Base-by-base conservation (phyloP, 2,888 invertebrate species). In the Rapana venosa region DNA sequence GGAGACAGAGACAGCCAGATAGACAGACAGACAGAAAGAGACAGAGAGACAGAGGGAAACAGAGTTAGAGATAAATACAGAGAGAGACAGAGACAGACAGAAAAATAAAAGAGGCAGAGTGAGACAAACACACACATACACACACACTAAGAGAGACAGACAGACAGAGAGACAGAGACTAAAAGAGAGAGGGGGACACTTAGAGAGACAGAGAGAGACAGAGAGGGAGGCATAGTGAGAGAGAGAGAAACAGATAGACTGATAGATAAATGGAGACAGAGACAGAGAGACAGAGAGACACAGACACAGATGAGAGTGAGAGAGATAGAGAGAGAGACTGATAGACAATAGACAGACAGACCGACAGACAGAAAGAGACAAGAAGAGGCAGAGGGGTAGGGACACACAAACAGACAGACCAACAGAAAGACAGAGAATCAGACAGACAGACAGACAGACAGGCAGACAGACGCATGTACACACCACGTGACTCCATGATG, bases 401-500 rank as follows among this genome's bases (percentile, higher is more conserved):
- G 61, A 88, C 1, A 88, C 32, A 4, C 47, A 8, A 47, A 47
- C 8, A 47, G 47, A 47, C 47, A 47, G 47, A n/a, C n/a, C 8
- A 8, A 47, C 47, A 47, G 47, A 47, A 47, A 47, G 47, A 47
- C 47, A 47, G 47, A 47, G 47, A 47, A 47, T 47, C n/a, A 47
- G 47, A 47, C 47, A 47, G 47, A 47, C 47, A 47, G 47, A 47
- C 13, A 88, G 81, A 81, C n/a, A 81, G 58, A 88, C 61, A 81
- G 20, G 81, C 32, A 88, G 58, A 61, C 2, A 88, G 81, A 61
- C 56, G 56, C 20, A 83, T 30, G 20, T 11, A 87, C 87, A 17
- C 74, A 32, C 98, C 98, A 35, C 97, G 97, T 0, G 97, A 96
- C 93, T 97, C 97, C 0, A 98, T 98, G 26, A 98, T 96, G 86